Evolutionary conservation across 2,797 vertebrate genomes (phyloP).

Genomic region (Malurus splendens): DNA sequence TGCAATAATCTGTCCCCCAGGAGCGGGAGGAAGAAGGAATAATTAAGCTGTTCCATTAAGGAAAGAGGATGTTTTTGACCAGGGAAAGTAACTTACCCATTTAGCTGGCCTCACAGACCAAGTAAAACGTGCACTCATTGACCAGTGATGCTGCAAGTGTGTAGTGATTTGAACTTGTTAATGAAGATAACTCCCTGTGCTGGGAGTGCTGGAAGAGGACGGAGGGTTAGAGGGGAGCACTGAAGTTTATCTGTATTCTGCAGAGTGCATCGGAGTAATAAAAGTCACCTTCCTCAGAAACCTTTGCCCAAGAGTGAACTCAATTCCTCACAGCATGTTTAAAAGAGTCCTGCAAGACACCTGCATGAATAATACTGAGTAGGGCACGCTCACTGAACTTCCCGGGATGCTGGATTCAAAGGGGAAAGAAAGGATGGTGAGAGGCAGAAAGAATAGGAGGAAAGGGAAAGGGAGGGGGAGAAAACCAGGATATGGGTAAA

Average conservation of each 20-base stretch:
- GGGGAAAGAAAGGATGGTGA: neutral
- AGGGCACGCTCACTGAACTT: conserved; percentile 12
- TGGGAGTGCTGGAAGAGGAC: neutral
- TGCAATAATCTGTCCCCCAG: conserved; percentile 47
- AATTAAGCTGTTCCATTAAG: conserved; percentile 46
- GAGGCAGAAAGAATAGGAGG: neutral
- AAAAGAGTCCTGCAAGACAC: conserved; percentile 33
- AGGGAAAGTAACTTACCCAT: neutral
- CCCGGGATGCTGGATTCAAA: neutral
- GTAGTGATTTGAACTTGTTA: neutral
- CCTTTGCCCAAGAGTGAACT: conserved; percentile 58
- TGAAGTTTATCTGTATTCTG: conserved; percentile 57
- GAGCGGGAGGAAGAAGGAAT: neutral
- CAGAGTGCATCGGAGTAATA: conserved; percentile 26
- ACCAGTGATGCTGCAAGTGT: neutral
- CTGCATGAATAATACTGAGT: conserved; percentile 38
- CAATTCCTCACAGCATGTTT: conserved; percentile 17
- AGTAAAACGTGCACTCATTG: neutral
- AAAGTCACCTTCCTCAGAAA: conserved; percentile 57
- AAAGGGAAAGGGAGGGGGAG: neutral
- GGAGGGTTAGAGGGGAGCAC: neutral
- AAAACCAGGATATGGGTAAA: neutral
- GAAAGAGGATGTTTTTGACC: conserved; percentile 5
- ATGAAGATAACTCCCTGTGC: conserved; percentile 14
- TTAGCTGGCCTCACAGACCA: neutral